A percentile compares a stretch with the other conserved stretches of the same genome.
Conservation (phyloP, 2,888 invertebrate genomes). For the Philonicus albiceps region DNA sequence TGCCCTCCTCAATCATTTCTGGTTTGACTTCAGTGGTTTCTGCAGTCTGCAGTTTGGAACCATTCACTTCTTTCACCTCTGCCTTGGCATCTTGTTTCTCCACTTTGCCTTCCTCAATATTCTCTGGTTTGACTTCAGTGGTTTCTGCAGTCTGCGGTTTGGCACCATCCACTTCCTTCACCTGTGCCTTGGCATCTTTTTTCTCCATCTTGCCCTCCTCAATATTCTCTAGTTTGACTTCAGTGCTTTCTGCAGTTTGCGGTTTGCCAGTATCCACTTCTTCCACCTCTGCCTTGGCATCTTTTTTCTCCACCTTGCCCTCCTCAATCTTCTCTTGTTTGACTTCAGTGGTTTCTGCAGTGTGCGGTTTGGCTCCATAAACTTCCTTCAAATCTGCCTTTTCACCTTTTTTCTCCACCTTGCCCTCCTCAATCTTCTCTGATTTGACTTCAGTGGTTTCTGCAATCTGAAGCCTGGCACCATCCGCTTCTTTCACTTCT, state of each 20-base stretch:
- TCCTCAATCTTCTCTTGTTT: neutral
- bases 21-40: neutral
- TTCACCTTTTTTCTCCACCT: neutral
- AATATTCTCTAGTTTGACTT: conserved; percentile 51
- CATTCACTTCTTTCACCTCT: neutral
- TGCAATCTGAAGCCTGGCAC: neutral
- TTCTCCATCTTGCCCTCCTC: conserved; percentile 50
- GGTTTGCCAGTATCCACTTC: neutral
- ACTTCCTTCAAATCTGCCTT: neutral
- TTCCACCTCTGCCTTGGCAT: neutral
- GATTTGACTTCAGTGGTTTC: neutral
- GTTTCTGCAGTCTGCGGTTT: neutral
- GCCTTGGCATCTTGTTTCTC: neutral
- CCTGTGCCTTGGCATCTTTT: neutral
- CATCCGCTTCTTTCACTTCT: conserved; percentile 40
- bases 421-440: neutral
- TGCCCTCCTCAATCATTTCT: neutral
- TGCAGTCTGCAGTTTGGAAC: neutral
- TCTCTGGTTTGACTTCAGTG: neutral
- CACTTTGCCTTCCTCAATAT: neutral
- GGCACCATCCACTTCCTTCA: neutral
- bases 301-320: neutral
- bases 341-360: neutral
- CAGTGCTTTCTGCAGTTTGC: neutral
- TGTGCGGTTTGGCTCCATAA: neutral